These are phyloP conservation scores for Heterodera schachtii DNA, from an alignment of 1,140 invertebrate species.

Conservation along the genomic window DNA sequence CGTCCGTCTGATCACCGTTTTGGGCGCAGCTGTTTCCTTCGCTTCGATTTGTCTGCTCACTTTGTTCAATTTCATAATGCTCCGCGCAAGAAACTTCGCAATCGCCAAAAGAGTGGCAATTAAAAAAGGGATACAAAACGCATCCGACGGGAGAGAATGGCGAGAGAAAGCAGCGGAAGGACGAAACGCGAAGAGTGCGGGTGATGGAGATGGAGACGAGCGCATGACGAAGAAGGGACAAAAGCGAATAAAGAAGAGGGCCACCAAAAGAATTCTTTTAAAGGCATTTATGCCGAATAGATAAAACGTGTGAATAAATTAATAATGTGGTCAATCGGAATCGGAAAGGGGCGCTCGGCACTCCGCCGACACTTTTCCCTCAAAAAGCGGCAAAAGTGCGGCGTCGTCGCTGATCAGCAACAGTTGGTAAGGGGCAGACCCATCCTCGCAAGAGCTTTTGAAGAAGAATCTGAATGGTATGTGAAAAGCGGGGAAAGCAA, in stretches of 20 bases:
- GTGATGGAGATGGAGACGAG: background rate
- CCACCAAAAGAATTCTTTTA: too few species aligned
- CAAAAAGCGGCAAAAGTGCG: constrained; percentile 55
- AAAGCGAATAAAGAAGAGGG: too few species aligned
- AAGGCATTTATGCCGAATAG: too few species aligned
- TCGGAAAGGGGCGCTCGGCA: constrained; percentile 47
- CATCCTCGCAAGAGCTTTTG: constrained; percentile 62
- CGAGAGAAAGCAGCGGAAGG: background rate
- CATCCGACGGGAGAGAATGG: background rate
- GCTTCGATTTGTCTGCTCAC: background rate
- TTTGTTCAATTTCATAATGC: constrained; percentile 3
- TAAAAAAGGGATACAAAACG: background rate
- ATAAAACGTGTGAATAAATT: background rate
- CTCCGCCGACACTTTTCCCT: constrained; percentile 57
- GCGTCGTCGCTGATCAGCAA: constrained; percentile 53
- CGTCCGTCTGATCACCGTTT: background rate
- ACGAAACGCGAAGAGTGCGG: background rate
- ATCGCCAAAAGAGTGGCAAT: constrained; percentile 13
- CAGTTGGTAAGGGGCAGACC: constrained; percentile 58
- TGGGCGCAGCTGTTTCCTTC: background rate
- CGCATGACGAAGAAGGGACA: background rate
- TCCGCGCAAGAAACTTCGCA: background rate
- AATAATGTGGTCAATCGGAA: constrained; percentile 29
- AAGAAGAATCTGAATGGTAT: constrained; percentile 57
- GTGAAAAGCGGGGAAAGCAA: constrained; percentile 19